Evolutionary conservation across 2,113 vertebrate species (phyloP).

Genomic region (Echinops telfairi): DNA sequence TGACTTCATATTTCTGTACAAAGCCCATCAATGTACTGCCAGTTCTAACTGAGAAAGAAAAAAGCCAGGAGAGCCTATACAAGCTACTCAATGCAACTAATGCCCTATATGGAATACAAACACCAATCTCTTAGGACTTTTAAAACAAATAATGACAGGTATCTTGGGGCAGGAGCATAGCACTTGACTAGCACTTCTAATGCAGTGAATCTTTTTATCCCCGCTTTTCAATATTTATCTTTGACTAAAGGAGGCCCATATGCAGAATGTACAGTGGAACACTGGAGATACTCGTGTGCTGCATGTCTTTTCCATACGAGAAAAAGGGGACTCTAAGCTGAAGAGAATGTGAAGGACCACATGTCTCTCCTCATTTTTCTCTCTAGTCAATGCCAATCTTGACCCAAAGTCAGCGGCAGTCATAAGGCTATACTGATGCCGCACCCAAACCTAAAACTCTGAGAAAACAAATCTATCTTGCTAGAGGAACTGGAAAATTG

Average conservation of each 20-base stretch:
- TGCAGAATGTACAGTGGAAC: not conserved
- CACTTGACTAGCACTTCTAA: not conserved
- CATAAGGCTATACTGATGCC: not conserved
- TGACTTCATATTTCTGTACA: not conserved
- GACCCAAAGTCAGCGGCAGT: not conserved
- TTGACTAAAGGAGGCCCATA: not conserved
- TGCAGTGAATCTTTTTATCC: not conserved
- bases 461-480: not conserved
- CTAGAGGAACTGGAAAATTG: not conserved
- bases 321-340: not conserved
- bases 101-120: not conserved
- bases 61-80: not conserved
- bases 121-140: not conserved
- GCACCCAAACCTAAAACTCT: not conserved
- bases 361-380: not conserved
- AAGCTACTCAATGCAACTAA: not conserved
- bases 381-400: not conserved
- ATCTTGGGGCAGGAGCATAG: not conserved
- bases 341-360: not conserved
- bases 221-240: not conserved
- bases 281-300: not conserved
- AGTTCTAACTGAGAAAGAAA: not conserved
- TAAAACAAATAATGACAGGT: not conserved
- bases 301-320: too few relatives aligned
- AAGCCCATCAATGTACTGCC: not conserved